A percentile compares a stretch with the other conserved stretches of the same genome.
phyloP scores from a whole-genome alignment of 2,888 invertebrate species.

The Trachelus stipa region DNA sequence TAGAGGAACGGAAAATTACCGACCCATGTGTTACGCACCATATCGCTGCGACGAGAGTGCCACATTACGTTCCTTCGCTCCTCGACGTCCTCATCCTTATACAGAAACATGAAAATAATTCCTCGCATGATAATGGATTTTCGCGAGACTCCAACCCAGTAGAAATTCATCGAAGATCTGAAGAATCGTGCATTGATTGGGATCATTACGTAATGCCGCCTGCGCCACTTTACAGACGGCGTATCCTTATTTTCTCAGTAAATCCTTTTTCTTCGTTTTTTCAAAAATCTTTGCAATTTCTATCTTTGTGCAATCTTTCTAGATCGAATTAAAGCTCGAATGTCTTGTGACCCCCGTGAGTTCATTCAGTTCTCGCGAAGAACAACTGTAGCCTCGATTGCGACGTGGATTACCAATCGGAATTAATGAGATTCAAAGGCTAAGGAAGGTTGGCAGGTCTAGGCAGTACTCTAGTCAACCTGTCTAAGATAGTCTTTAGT shows the following conservation, averaged over 20 bases:
- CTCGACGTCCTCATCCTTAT: constrained; percentile 8
- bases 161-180: constrained; percentile 39
- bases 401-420: background rate
- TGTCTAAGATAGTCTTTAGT: constrained; percentile 21
- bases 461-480: background rate
- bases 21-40: constrained; percentile 38
- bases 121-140: constrained; percentile 42
- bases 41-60: constrained; percentile 17
- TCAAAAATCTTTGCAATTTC: too few relatives aligned
- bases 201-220: too few relatives aligned
- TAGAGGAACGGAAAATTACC: constrained; percentile 25
- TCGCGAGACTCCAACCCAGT: constrained; percentile 13
- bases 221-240: too few relatives aligned
- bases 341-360: too few relatives aligned
- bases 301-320: background rate
- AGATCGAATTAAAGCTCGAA: background rate
- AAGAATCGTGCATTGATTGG: too few relatives aligned
- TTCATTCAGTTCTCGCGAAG: background rate
- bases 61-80: constrained; percentile 6
- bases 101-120: constrained; percentile 29
- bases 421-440: constrained; percentile 16
- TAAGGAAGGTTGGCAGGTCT: background rate
- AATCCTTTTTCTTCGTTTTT: too few relatives aligned
- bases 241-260: too few relatives aligned
- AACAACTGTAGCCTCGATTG: background rate